Evolutionary conservation across 2,888 invertebrate genomes (phyloP).

Genomic region (Nemotelus pantherinus): DNA sequence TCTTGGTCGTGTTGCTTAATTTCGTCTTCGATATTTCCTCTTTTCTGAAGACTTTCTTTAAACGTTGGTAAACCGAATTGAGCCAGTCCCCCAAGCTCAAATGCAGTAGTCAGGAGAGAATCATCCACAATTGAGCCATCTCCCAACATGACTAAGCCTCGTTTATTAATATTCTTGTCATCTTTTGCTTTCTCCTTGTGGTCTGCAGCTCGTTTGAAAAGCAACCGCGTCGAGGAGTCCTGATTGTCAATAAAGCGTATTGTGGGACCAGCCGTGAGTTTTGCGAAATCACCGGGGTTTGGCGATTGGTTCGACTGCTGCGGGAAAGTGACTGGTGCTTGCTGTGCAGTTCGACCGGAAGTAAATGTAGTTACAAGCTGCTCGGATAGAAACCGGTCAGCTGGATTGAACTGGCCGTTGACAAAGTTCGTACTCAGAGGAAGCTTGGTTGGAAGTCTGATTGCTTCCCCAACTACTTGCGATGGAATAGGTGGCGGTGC

Average conservation of each 20-base stretch:
- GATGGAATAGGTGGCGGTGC: conserved; percentile 41
- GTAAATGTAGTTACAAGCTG: conserved; percentile 63
- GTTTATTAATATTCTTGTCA: conserved; percentile 70
- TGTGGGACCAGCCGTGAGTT: conserved; percentile 67
- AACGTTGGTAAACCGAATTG: conserved; percentile 76
- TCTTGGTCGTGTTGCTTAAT: conserved; percentile 76
- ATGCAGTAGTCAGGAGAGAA: conserved; percentile 63
- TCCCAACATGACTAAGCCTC: conserved; percentile 72
- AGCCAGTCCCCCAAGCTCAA: conserved; percentile 70
- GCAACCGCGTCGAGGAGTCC: conserved; percentile 20
- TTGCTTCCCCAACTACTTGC: conserved; percentile 44
- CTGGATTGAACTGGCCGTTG: conserved; percentile 72
- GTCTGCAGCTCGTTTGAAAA: conserved; percentile 56
- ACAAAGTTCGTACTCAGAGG: conserved; percentile 67
- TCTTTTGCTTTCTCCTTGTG: conserved; percentile 56
- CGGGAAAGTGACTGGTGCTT: conserved; percentile 55
- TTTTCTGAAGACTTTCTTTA: conserved; percentile 68
- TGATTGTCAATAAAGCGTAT: conserved; percentile 70
- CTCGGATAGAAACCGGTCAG: conserved; percentile 69
- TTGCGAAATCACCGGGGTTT: conserved; percentile 44
- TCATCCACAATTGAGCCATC: conserved; percentile 78
- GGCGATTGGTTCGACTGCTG: conserved; percentile 53
- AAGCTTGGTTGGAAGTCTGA: conserved; percentile 52
- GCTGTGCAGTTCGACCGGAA: conserved; percentile 46
- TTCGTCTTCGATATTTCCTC: conserved; percentile 61